Conservation (phyloP, 2,797 vertebrate species). For the Falco biarmicus region DNA sequence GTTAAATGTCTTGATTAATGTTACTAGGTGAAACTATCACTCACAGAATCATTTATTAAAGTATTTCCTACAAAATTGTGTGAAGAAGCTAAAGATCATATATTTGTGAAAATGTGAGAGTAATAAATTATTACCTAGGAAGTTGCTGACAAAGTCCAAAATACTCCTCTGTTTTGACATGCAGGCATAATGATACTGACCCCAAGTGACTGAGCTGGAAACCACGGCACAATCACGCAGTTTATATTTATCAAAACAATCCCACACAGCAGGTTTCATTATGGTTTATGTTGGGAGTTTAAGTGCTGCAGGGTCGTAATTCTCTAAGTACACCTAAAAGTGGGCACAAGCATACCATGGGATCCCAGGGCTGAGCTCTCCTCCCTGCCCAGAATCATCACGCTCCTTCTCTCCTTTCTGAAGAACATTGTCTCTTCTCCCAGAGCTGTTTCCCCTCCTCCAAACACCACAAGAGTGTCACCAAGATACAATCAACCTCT, state of each 20-base stretch:
- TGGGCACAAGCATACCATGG: not conserved
- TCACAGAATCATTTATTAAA: not conserved
- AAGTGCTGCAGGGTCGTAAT: not conserved
- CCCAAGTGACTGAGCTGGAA: not conserved
- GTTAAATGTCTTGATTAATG: not conserved
- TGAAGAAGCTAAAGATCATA: not conserved
- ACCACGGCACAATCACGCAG: accelerated
- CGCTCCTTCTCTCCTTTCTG: not conserved
- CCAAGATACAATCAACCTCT: not conserved
- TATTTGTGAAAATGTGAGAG: not conserved
- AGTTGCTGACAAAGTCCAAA: not conserved
- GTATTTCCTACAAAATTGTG: not conserved
- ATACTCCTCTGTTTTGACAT: not conserved
- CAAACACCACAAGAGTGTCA: not conserved
- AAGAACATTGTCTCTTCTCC: not conserved
- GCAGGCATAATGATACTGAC: not conserved
- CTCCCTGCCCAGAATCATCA: not conserved
- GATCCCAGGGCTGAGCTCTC: not conserved
- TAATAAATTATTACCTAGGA: not conserved
- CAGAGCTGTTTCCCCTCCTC: not conserved
- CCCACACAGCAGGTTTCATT: not conserved
- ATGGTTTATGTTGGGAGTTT: not conserved
- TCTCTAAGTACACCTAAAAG: accelerated
- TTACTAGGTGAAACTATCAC: not conserved
- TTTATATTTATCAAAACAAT: not conserved